phyloP scores from a whole-genome alignment of 2,113 vertebrate species.

The Calidris pygmaea region DNA sequence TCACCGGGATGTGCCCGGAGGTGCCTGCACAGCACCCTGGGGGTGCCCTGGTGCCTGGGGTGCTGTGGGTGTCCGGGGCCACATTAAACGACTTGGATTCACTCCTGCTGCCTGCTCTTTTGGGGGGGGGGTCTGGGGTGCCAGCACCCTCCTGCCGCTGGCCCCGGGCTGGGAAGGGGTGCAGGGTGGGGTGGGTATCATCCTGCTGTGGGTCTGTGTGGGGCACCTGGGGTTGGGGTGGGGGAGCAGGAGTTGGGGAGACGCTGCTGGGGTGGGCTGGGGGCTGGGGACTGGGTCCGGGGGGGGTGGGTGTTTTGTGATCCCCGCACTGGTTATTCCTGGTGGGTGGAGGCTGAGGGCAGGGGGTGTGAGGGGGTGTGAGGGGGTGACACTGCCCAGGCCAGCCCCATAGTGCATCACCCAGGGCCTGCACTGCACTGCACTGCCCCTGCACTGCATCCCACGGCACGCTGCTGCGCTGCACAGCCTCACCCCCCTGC shows the following conservation, averaged over 20 bases:
- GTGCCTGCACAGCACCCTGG: neutral
- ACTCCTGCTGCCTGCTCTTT: neutral
- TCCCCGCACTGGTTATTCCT: accelerated
- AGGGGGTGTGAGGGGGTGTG: too few relatives aligned
- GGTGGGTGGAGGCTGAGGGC: too few relatives aligned
- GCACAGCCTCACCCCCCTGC: neutral
- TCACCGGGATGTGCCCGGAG: accelerated
- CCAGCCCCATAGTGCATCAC: too few relatives aligned
- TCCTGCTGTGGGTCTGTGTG: too few relatives aligned
- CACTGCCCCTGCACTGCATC: too few relatives aligned
- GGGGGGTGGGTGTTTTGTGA: too few relatives aligned
- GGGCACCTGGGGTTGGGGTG: too few relatives aligned
- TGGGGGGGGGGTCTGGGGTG: neutral
- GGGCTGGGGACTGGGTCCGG: too few relatives aligned
- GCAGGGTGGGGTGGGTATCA: neutral
- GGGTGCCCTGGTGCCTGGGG: neutral
- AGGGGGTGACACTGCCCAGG: neutral
- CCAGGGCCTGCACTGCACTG: neutral
- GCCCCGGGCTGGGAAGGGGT: neutral
- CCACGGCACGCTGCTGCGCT: neutral
- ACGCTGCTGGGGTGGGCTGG: too few relatives aligned
- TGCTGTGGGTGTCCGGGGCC: neutral
- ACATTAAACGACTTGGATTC: neutral
- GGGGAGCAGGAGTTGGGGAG: too few relatives aligned
- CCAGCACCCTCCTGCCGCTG: neutral